Evolutionary conservation across 2,888 invertebrate genomes (phyloP), one percentile per base, ranked within the genome.

Genomic region (Drosophila fulvimacula): DNA sequence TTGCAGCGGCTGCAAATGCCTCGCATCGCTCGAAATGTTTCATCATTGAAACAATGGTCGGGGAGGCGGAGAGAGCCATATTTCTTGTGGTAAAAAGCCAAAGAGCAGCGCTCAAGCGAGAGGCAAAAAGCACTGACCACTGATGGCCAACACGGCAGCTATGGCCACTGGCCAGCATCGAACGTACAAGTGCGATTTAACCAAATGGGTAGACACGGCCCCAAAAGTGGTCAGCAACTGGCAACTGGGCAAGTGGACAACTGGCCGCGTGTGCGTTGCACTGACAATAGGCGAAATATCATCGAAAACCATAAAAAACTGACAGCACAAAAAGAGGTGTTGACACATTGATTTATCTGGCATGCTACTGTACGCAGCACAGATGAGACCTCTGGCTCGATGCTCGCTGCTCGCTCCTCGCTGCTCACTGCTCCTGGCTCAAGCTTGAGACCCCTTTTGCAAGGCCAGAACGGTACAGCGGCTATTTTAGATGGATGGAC

Each of bases 281-380:
- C 81, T 89, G 89, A 91, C 91, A 91, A 91, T 91, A 91, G 91
- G 88, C 89, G 88, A 90, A 90, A 90, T 90, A 91, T 90, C 91
- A 90, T 91, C 88, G 88, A 88, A 89, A 90, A 87, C 89, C 91
- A 91, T 90, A 91, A 92, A 85, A 91, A 91, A 90, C 89, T 92
- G 91, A 92, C 92, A 92, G 91, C 88, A 91, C 91, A 91, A 91
- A 91, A 91, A 92, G 91, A 92, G 92, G 92, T 92, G 92, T 92
- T 92, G 92, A 92, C 92, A 92, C 92, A 89, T 92, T 92, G 92
- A 92, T 92, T 92, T 92, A 92, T 92, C 92, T 92, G 90, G 89
- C 90, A 91, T 90, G 91, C 90, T 91, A 91, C 91, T 87, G 91
- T 89, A 84, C 85, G 62, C 79, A 87, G 82, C 82, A 88, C 83